Evolutionary conservation across 2,888 invertebrate species (phyloP).

Genomic region (Pristionchus maxplancki): DNA sequence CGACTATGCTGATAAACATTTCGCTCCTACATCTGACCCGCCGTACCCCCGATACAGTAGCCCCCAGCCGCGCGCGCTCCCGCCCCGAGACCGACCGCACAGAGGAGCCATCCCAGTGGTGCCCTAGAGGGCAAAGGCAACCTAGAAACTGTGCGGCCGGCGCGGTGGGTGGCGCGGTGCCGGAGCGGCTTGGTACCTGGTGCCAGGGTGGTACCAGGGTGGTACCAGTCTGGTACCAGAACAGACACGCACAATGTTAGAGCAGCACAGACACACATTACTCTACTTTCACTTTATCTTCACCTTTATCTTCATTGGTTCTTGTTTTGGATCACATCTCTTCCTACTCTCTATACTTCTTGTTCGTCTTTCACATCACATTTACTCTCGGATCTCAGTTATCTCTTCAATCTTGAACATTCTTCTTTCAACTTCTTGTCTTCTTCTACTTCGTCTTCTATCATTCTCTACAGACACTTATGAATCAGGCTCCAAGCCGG

Average conservation of each 20-base stretch:
- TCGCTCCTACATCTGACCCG: neutral
- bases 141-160: neutral
- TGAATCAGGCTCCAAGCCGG: too few species aligned
- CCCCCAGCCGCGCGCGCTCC: neutral
- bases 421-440: neutral
- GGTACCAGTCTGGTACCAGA: neutral
- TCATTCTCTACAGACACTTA: neutral
- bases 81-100: slow-evolving; percentile 41
- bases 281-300: neutral
- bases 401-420: neutral
- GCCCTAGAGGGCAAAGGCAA: neutral
- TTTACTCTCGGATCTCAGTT: neutral
- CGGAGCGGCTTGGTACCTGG: neutral
- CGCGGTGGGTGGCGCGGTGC: neutral
- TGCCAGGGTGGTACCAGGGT: neutral
- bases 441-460: neutral
- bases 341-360: neutral
- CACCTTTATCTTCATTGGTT: neutral
- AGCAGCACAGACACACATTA: neutral
- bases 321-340: neutral
- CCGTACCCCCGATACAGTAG: slow-evolving; percentile 24
- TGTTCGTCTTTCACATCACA: neutral
- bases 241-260: neutral
- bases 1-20: slow-evolving; percentile 1
- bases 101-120: slow-evolving; percentile 46